A percentile compares a stretch with the other conserved stretches of the same genome.
These are phyloP conservation scores for Bellardia bayeri DNA, from an alignment of 2,888 invertebrate species.

Conservation along the genomic window DNA sequence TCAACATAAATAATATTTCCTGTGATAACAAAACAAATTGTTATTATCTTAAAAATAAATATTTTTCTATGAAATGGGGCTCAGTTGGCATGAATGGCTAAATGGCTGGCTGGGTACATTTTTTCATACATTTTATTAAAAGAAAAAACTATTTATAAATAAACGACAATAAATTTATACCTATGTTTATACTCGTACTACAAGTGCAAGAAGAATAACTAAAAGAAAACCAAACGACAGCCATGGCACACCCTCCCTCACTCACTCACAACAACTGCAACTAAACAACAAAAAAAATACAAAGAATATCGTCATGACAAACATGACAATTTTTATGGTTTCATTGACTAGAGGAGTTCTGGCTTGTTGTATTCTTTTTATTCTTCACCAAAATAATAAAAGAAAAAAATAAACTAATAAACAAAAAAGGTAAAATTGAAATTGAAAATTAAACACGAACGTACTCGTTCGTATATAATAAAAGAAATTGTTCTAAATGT, in stretches of 20 bases:
- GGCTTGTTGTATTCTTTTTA: conserved; percentile 9
- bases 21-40: conserved; percentile 69
- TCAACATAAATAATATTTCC: conserved; percentile 70
- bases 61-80: conserved; percentile 49
- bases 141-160: conserved; percentile 34
- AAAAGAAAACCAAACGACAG: background rate
- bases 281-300: background rate
- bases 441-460: conserved; percentile 43
- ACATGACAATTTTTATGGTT: conserved; percentile 65
- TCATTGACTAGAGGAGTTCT: conserved; percentile 53
- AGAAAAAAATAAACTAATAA: no score
- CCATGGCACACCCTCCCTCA: conserved; percentile 59
- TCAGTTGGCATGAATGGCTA: conserved; percentile 35
- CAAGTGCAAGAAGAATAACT: conserved; percentile 63
- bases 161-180: conserved; percentile 34
- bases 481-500: conserved; percentile 47
- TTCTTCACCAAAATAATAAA: background rate
- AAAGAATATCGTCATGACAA: conserved; percentile 26
- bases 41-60: conserved; percentile 65
- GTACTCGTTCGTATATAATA: background rate
- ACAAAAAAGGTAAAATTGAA: conserved; percentile 2
- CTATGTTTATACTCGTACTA: background rate
- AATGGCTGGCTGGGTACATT: background rate
- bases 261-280: background rate
- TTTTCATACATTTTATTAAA: background rate